Evolutionary conservation across 2,797 vertebrate species (phyloP), one percentile per base, ranked within the genome.

Genomic region (Masticophis lateralis): DNA sequence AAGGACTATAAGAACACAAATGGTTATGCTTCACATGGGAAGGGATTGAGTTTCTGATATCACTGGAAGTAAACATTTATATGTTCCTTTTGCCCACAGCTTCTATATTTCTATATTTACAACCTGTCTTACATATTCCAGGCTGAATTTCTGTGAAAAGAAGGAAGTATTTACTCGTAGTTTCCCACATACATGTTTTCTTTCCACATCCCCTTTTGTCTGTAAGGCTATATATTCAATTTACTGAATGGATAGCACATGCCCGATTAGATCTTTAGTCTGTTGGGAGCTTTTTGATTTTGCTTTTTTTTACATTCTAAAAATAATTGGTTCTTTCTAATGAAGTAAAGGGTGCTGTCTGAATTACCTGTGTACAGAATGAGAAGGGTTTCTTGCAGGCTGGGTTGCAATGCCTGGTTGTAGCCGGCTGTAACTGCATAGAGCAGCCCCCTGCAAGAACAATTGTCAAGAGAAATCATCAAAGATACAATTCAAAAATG

Each of bases 381-480:
- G 99, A 99, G 97, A 99, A 99, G 1, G 99, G 99, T 79, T 99
- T 99, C 12, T 97, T 98, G 98, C 99, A 99, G 0, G 98, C 98
- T 0, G 99, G 99, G 95, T 98, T 98, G 97, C 99, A 99, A 96
- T 98, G 98, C 94, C 97, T 97, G 91, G 98, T 96, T 8, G 98
- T 98, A 2, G 98, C 97, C 0, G 99, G 99, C 83, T 97, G 98
- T 0, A 97, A 98, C 96, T 97, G 98, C 37, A 97, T 95, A 95
- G 98, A 98, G 96, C 99, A 99, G 2, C 99, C 99, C 90, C 99
- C 99, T 99, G 96, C 43, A 96, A 97, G 94, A 95, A 88, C 96
- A 96, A 97, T 87, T 43, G 27, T 90, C 92, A 90, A 11, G 0
- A 91, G 74, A 16, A 89, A 94, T 22, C 37, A 93, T 92, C 93